Base-by-base conservation (phyloP, 1,140 invertebrate species). In the Thrips palmi region DNA sequence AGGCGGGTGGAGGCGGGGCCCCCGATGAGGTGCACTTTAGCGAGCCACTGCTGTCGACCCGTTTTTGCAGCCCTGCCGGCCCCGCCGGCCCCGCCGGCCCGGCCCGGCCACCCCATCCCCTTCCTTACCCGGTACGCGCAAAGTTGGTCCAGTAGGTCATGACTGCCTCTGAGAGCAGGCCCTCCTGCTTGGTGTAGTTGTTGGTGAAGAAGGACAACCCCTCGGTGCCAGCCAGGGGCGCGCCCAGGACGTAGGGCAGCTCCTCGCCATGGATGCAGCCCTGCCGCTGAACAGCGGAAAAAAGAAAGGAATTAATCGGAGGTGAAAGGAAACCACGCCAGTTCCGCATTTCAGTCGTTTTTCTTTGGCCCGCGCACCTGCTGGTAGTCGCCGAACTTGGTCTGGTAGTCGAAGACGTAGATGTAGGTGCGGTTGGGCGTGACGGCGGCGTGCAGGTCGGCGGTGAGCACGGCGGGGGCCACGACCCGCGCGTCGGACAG, bases 91-190 rank as follows among this genome's bases (percentile, higher is more conserved):
- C n/a, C n/a, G n/a, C n/a, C n/a, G n/a, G n/a, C n/a, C n/a, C n/a
- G n/a, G n/a, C n/a, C n/a, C n/a, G n/a, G n/a, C n/a, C n/a, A n/a
- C n/a, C n/a, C n/a, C n/a, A n/a, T n/a, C n/a, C n/a, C n/a, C n/a
- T n/a, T n/a, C n/a, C 77, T 76, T 65, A 97, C 92, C 93, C 93
- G 12, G 79, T 85, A 55, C 84, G 82, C 10, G 86, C 87, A 56
- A 98, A 98, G 64, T 97, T 97, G n/a, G 85, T 78, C 62, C 91
- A 81, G 54, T 92, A 93, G 19, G 81, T 72, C 68, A 97, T 94
- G 33, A 92, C 80, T 38, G 80, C 81, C 59, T 94, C 85, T 1
- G 88, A 81, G 4, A 97, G 64, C 33, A 77, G 71, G 36, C 80
- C 69, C 64, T 97, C 92, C 15, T 77, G 70, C 55, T 80, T 82